Base-by-base conservation (phyloP, 2,888 invertebrate genomes). In the Harmothoe impar region DNA sequence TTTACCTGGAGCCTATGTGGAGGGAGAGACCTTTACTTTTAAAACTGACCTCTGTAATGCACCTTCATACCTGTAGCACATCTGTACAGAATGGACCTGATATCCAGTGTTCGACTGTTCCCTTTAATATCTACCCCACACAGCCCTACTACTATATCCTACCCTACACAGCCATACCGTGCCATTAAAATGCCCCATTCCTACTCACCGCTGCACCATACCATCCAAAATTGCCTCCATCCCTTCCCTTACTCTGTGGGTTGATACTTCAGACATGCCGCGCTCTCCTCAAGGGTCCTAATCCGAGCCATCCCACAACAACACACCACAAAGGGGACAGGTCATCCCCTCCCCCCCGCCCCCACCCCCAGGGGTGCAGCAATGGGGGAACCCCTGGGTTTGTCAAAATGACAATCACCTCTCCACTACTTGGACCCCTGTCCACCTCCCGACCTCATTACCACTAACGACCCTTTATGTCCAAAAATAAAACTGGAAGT, bases 391-490 rank as follows among this genome's bases (percentile, higher is more conserved):
- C 43, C 43, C 43, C 43, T 43, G n/a, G 62, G 62, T 62, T n/a
- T 15, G 15, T 15, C 23, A 62, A 20, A n/a, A 62, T 20, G 62
- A 20, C 62, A n/a, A 62, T n/a, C 62, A 62, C 20, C 23, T 62
- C 72, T 29, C 72, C 72, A n/a, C 5, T 25, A 72, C 29, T 25
- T 15, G n/a, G 29, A 3, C 62, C 62, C 62, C 31, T 15, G n/a
- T 72, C 72, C 72, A 72, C 29, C 62, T 25, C 25, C 72, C 72
- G 72, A 72, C 29, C 72, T 72, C 72, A 72, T 72, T 72, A 72
- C 72, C 72, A 29, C 72, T 72, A 72, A 72, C 25, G 72, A 72
- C 72, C 62, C 62, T 43, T 43, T 62, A 29, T 25, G 15, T 15
- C 72, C 72, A 29, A 72, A 62, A 72, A 72, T 72, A 72, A 25